Conservation (phyloP, 2,888 invertebrate species). For the Boloria euphrosyne region DNA sequence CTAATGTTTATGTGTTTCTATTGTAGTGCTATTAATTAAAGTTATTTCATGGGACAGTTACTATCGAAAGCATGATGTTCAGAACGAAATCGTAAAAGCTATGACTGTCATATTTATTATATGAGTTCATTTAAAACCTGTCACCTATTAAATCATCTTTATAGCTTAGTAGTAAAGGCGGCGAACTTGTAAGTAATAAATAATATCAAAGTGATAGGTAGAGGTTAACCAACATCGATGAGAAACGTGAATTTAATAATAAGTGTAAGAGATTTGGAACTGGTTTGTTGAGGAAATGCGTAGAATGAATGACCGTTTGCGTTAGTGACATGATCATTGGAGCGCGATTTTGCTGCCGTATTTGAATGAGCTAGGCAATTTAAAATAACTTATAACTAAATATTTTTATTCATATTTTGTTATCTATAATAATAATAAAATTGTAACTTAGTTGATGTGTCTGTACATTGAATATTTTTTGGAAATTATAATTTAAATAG, state of each 20-base stretch:
- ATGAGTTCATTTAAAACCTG: slow-evolving; percentile 41
- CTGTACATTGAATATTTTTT: no score
- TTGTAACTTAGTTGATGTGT: no score
- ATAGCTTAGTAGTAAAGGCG: slow-evolving; percentile 39
- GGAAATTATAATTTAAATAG: no score
- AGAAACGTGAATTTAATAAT: slow-evolving; percentile 38
- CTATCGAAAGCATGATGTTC: no score
- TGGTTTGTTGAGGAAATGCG: slow-evolving; percentile 60
- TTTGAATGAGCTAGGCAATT: neutral
- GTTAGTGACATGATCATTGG: slow-evolving; percentile 51
- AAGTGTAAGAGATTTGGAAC: slow-evolving; percentile 29
- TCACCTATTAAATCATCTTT: slow-evolving; percentile 41
- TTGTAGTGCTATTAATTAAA: slow-evolving; percentile 11
- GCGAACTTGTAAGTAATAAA: slow-evolving; percentile 35
- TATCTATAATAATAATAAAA: no score
- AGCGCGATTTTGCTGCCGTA: slow-evolving; percentile 23
- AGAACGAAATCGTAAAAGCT: slow-evolving; percentile 31
- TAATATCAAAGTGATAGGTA: slow-evolving; percentile 37
- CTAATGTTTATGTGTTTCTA: slow-evolving; percentile 2
- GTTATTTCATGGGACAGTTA: slow-evolving; percentile 17
- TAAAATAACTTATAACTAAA: neutral
- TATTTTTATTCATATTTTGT: neutral
- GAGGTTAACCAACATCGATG: slow-evolving; percentile 33
- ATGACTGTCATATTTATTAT: slow-evolving; percentile 36
- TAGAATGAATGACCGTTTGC: slow-evolving; percentile 69